These are phyloP conservation scores for Baccha elongata DNA, from an alignment of 2,888 invertebrate species.

Conservation along the genomic window DNA sequence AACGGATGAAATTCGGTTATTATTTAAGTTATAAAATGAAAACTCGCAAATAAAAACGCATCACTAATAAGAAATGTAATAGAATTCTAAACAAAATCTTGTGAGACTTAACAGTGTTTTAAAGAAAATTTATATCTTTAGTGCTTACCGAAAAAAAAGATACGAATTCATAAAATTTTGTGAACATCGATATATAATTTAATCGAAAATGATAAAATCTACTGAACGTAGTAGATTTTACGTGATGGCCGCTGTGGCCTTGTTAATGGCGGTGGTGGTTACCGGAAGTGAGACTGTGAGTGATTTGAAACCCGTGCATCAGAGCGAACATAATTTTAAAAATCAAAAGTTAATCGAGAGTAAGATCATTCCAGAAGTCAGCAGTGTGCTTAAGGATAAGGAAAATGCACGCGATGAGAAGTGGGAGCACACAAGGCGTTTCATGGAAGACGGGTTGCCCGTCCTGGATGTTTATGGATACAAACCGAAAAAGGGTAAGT, in stretches of 20 bases:
- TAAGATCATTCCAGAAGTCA: constrained; percentile 80
- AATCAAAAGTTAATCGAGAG: constrained; percentile 81
- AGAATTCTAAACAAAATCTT: constrained; percentile 28
- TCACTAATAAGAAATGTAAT: constrained; percentile 58
- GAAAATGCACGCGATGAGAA: constrained; percentile 78
- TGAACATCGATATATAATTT: constrained; percentile 17
- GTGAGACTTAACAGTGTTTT: neutral
- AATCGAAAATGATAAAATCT: constrained; percentile 61
- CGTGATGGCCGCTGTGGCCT: constrained; percentile 46
- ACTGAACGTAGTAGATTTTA: constrained; percentile 60
- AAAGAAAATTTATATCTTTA: neutral
- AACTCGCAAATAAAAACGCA: constrained; percentile 59
- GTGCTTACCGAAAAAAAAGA: neutral
- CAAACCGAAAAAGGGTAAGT: constrained; percentile 80
- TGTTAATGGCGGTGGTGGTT: constrained; percentile 46
- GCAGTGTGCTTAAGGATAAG: constrained; percentile 67
- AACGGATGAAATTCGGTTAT: constrained; percentile 62
- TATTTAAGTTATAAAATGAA: constrained; percentile 43
- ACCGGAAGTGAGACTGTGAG: constrained; percentile 72
- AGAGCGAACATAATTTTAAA: constrained; percentile 80
- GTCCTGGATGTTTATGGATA: constrained; percentile 81
- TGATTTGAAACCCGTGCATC: constrained; percentile 68
- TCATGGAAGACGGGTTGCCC: constrained; percentile 81
- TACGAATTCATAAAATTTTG: neutral
- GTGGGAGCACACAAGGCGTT: constrained; percentile 80